These are phyloP conservation scores for Megalops atlanticus DNA, from an alignment of 2,113 vertebrate species.

Conservation along the genomic window DNA sequence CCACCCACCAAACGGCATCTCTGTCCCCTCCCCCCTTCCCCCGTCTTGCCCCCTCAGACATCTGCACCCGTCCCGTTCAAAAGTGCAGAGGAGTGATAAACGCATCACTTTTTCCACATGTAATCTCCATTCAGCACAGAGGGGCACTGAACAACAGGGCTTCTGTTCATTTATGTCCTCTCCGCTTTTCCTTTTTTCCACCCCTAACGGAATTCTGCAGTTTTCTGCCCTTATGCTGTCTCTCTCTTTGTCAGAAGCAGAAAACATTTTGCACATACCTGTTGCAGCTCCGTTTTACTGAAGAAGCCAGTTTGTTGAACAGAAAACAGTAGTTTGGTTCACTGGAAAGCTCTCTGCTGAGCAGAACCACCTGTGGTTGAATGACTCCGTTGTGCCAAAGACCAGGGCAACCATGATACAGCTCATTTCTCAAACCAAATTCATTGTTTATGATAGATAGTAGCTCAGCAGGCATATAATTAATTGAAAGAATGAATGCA, in stretches of 20 bases:
- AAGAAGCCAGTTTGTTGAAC: too few species aligned
- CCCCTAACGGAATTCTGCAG: neutral
- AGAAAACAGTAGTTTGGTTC: too few species aligned
- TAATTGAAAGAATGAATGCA: too few species aligned
- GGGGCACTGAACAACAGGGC: neutral
- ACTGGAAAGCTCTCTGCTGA: neutral
- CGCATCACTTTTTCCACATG: neutral
- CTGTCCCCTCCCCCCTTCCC: conserved; percentile 39
- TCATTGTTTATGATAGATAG: too few species aligned
- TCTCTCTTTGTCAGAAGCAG: neutral
- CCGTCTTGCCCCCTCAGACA: conserved; percentile 44
- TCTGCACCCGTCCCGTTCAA: too few species aligned
- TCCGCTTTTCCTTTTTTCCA: neutral
- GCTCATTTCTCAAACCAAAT: too few species aligned
- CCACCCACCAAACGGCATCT: conserved; percentile 58
- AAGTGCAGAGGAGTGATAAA: conserved; percentile 24
- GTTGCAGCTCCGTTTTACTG: neutral
- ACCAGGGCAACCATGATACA: neutral
- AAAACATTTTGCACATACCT: neutral
- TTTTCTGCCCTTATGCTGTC: neutral
- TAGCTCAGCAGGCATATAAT: too few species aligned
- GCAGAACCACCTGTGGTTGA: too few species aligned
- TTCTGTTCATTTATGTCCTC: neutral
- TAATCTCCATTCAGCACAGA: neutral
- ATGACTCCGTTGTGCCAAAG: too few species aligned